Conservation (phyloP, 2,797 vertebrate species). For the Helicolenus hilgendorfi region DNA sequence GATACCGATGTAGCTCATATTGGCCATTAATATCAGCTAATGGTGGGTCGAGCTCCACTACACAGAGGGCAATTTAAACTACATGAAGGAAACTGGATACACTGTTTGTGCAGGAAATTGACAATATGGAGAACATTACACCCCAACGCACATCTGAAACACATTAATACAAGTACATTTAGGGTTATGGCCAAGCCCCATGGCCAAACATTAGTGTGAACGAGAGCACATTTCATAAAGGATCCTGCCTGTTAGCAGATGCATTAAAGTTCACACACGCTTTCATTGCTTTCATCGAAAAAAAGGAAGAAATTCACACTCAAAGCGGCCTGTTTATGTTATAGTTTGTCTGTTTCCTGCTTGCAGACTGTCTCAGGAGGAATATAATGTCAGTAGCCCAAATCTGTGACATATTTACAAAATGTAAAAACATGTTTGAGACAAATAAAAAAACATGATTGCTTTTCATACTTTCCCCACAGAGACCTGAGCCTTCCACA, state of each 20-base stretch:
- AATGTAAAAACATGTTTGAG: slow-evolving; percentile 8
- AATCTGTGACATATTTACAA: slow-evolving; percentile 17
- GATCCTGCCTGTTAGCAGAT: slow-evolving; percentile 16
- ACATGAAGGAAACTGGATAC: slow-evolving; percentile 17
- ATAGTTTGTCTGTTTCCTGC: background rate
- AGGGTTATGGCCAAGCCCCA: slow-evolving; percentile 38
- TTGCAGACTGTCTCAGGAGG: background rate
- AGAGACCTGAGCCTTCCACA: slow-evolving; percentile 41
- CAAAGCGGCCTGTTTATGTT: background rate
- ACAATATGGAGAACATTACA: slow-evolving; percentile 67
- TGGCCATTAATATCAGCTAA: background rate
- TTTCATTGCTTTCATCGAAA: background rate
- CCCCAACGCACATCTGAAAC: slow-evolving; percentile 47
- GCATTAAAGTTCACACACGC: background rate
- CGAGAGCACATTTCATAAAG: slow-evolving; percentile 31
- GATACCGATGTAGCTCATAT: background rate
- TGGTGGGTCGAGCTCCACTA: background rate
- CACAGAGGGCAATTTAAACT: background rate
- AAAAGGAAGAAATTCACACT: background rate
- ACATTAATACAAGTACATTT: slow-evolving; percentile 61
- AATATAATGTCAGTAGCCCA: background rate
- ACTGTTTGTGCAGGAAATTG: slow-evolving; percentile 39
- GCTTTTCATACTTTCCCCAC: slow-evolving; percentile 26
- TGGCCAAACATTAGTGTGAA: slow-evolving; percentile 53
- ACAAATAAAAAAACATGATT: slow-evolving; percentile 13